Conservation (phyloP, 37 sponge, comb jelly and placozoan genomes). For the Sycon ciliatum region DNA sequence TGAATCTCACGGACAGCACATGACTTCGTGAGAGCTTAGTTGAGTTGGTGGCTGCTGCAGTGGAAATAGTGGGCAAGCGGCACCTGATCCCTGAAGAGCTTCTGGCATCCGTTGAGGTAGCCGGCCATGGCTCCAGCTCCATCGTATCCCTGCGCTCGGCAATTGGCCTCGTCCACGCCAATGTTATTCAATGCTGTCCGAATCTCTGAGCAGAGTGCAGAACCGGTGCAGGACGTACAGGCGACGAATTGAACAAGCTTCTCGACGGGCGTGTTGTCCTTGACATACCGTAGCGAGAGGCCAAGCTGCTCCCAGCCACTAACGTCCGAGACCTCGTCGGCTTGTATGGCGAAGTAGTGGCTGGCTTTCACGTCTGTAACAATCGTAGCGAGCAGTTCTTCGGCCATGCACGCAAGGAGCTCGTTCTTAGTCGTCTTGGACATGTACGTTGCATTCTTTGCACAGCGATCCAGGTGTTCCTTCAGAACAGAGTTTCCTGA, state of each 20-base stretch:
- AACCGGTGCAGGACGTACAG: conserved; percentile 18
- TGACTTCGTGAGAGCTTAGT: conserved; percentile 20
- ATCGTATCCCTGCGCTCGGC: conserved; percentile 22
- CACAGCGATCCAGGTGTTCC: conserved; percentile 20
- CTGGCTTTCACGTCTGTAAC: not conserved
- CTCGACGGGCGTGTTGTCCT: conserved; percentile 13
- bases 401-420: conserved; percentile 19
- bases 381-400: not conserved
- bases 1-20: conserved; percentile 22
- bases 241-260: conserved; percentile 11
- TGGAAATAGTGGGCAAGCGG: conserved; percentile 22
- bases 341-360: not conserved
- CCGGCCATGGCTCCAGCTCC: conserved; percentile 34
- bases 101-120: conserved; percentile 2
- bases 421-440: conserved; percentile 34
- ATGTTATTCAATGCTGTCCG: not conserved
- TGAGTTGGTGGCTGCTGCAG: conserved; percentile 37
- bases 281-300: conserved; percentile 27
- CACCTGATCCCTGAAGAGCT: not conserved
- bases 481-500: conserved; percentile 20
- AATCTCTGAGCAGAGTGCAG: conserved; percentile 9
- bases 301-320: conserved; percentile 27
- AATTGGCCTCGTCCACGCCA: not conserved
- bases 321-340: conserved; percentile 16
- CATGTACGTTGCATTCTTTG: conserved; percentile 23